These are phyloP conservation scores for Raphicerus campestris DNA, from an alignment of 2,113 vertebrate genomes.

Conservation along the genomic window DNA sequence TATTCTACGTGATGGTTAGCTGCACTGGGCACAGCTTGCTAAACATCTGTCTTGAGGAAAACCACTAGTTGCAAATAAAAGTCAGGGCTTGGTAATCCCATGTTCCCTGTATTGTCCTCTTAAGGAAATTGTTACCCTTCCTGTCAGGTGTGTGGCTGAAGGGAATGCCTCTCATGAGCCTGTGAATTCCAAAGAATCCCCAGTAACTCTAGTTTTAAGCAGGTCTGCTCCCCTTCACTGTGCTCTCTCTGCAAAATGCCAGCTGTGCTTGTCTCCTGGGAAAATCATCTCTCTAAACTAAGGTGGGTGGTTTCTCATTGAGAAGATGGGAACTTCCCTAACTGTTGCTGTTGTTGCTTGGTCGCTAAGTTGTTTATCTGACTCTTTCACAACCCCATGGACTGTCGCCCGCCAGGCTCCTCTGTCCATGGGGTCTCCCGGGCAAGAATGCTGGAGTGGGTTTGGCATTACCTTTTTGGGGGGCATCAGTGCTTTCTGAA, in stretches of 20 bases:
- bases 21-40: background rate
- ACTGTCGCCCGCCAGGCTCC: background rate
- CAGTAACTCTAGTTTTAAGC: background rate
- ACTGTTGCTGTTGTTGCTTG: background rate
- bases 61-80: background rate
- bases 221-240: background rate
- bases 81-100: background rate
- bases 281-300: background rate
- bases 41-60: background rate
- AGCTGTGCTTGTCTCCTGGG: background rate
- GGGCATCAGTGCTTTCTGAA: background rate
- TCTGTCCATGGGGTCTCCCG: background rate
- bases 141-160: background rate
- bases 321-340: background rate
- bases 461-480: background rate
- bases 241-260: background rate
- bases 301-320: background rate
- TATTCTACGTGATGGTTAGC: background rate
- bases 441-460: background rate
- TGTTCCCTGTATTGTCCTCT: background rate
- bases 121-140: background rate
- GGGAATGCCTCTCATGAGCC: background rate
- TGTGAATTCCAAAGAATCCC: background rate
- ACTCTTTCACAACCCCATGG: background rate
- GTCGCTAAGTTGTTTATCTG: background rate